Percentiles rank a stretch among this genome's conserved stretches.
phyloP scores from a whole-genome alignment of 2,888 invertebrate species.

The Tetramorium bicarinatum region DNA sequence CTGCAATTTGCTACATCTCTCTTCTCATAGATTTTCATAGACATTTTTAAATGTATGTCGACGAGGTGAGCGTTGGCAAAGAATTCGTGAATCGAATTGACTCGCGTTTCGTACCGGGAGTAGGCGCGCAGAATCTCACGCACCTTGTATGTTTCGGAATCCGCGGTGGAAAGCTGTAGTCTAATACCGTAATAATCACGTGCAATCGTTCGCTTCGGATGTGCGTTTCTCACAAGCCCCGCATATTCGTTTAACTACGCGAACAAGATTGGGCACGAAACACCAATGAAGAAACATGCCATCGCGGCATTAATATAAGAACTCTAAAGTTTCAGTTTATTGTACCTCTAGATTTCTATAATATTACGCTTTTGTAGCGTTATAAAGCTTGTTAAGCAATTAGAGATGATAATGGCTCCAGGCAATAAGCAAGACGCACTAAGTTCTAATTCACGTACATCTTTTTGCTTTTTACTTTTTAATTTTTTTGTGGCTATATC shows the following conservation, averaged over 20 bases:
- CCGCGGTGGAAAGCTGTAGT: slow-evolving; percentile 78
- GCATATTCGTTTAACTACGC: not conserved
- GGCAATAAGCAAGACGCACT: slow-evolving; percentile 27
- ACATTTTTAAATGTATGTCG: slow-evolving; percentile 18
- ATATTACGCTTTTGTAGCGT: not conserved
- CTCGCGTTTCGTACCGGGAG: slow-evolving; percentile 86
- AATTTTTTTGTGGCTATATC: not conserved
- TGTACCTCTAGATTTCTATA: slow-evolving; percentile 9
- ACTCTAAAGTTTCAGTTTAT: not conserved
- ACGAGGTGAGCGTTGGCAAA: slow-evolving; percentile 59
- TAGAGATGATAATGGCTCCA: not conserved
- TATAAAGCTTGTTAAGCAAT: slow-evolving; percentile 2
- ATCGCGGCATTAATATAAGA: slow-evolving; percentile 8
- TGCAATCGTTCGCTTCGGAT: not conserved
- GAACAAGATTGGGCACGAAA: slow-evolving; percentile 26
- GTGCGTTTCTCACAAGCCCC: slow-evolving; percentile 2
- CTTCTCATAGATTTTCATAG: not conserved
- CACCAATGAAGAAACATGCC: slow-evolving; percentile 12
- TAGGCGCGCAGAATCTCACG: slow-evolving; percentile 76
- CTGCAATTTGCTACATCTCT: not conserved
- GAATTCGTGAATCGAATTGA: slow-evolving; percentile 83
- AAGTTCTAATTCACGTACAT: slow-evolving; percentile 5
- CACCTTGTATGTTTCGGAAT: slow-evolving; percentile 78
- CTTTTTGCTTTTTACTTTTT: not conserved
- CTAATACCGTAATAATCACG: slow-evolving; percentile 4